phyloP scores from a whole-genome alignment of 2,888 invertebrate genomes.

The Shargacucullia verbasci region DNA sequence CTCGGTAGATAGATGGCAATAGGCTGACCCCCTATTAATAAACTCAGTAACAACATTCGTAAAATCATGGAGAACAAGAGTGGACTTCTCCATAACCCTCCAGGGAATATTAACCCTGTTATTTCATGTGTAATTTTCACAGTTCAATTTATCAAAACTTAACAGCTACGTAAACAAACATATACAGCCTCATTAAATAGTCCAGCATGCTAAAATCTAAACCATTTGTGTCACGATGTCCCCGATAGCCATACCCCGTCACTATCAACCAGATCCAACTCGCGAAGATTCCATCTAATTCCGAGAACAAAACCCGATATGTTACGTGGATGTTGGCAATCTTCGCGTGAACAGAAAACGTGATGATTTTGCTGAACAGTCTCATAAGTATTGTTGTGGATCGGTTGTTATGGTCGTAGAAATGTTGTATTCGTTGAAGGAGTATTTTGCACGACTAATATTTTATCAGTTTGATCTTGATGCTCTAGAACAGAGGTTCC shows the following conservation, averaged over 20 bases:
- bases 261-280: constrained; percentile 24
- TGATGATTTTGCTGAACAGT: constrained; percentile 60
- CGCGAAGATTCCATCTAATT: constrained; percentile 44
- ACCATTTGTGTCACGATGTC: constrained; percentile 29
- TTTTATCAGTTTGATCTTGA: no score
- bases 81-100: no score
- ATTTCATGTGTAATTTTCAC: no score
- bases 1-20: no score
- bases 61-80: no score
- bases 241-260: constrained; percentile 29
- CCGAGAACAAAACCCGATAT: constrained; percentile 53
- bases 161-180: neutral
- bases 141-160: no score
- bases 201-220: constrained; percentile 19
- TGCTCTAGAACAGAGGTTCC: no score
- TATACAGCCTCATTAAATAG: constrained; percentile 28
- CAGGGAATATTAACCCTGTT: no score
- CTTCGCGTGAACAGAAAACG: constrained; percentile 55
- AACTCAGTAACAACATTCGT: no score
- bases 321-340: constrained; percentile 40
- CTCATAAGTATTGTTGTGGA: constrained; percentile 6
- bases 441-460: no score
- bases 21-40: no score
- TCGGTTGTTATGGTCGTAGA: neutral
- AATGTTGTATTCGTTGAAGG: no score